phyloP scores from a whole-genome alignment of 2,888 invertebrate species.

The Prenolepis imparis region DNA sequence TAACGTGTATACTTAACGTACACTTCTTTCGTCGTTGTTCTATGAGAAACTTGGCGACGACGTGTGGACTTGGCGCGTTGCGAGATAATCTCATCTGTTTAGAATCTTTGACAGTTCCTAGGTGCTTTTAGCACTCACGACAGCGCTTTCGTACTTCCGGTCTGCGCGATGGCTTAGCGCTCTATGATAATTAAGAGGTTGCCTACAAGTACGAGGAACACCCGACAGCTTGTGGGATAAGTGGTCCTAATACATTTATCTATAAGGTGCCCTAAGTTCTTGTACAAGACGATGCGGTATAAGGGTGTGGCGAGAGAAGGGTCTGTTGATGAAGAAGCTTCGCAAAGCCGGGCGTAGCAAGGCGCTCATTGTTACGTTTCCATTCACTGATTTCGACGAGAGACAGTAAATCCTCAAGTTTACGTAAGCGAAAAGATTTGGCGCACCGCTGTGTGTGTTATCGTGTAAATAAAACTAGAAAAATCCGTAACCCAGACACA shows the following conservation, averaged over 20 bases:
- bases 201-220: conserved; percentile 75
- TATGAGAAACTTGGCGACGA: conserved; percentile 40
- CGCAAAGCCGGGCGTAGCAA: neutral
- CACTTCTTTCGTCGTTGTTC: neutral
- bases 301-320: conserved; percentile 21
- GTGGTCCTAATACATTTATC: conserved; percentile 84
- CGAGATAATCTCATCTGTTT: conserved; percentile 67
- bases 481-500: neutral
- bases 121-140: conserved; percentile 72
- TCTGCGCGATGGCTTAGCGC: conserved; percentile 73
- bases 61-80: conserved; percentile 38
- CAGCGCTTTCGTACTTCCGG: conserved; percentile 71
- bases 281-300: conserved; percentile 35
- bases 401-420: neutral
- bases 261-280: conserved; percentile 79
- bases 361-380: neutral
- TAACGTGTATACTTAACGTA: too few species aligned
- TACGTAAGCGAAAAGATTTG: neutral
- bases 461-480: neutral
- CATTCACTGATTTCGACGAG: neutral
- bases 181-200: conserved; percentile 83
- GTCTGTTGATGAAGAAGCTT: conserved; percentile 44
- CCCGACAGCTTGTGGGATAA: conserved; percentile 82
- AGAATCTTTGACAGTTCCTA: conserved; percentile 71
- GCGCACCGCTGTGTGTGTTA: neutral